phyloP scores from a whole-genome alignment of 92 coral and sea anemone genomes.

The Galaxea fascicularis region DNA sequence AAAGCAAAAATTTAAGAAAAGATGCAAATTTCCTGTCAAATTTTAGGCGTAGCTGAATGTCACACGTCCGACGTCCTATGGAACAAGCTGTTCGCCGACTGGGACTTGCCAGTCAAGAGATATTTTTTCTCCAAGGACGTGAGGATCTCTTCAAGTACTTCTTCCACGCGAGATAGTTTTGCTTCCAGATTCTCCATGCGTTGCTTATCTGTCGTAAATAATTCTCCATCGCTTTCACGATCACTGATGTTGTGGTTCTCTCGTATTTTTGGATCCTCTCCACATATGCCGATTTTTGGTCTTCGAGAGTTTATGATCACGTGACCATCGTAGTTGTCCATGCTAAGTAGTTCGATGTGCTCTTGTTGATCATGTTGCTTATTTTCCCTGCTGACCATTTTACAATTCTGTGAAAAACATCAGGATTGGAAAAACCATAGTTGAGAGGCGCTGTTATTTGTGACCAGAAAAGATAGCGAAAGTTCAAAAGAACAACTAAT shows the following conservation, averaged over 20 bases:
- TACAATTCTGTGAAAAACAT: neutral
- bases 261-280: neutral
- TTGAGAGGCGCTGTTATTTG: too few relatives aligned
- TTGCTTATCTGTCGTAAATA: neutral
- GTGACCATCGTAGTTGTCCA: neutral
- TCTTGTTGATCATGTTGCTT: neutral
- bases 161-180: slow-evolving; percentile 28
- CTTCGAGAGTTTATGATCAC: neutral
- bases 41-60: neutral
- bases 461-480: too few relatives aligned
- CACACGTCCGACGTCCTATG: slow-evolving; percentile 10
- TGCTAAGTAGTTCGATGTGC: neutral
- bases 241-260: neutral
- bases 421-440: too few relatives aligned
- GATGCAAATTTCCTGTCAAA: neutral
- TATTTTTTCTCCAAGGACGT: neutral
- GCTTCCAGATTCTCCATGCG: slow-evolving; percentile 10
- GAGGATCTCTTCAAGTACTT: neutral
- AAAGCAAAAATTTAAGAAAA: too few relatives aligned
- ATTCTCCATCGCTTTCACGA: neutral
- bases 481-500: too few relatives aligned
- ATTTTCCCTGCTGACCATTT: neutral
- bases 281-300: neutral
- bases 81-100: slow-evolving; percentile 1
- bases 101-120: neutral